phyloP scores from a whole-genome alignment of 2,797 vertebrate genomes.

The Chelmon rostratus region DNA sequence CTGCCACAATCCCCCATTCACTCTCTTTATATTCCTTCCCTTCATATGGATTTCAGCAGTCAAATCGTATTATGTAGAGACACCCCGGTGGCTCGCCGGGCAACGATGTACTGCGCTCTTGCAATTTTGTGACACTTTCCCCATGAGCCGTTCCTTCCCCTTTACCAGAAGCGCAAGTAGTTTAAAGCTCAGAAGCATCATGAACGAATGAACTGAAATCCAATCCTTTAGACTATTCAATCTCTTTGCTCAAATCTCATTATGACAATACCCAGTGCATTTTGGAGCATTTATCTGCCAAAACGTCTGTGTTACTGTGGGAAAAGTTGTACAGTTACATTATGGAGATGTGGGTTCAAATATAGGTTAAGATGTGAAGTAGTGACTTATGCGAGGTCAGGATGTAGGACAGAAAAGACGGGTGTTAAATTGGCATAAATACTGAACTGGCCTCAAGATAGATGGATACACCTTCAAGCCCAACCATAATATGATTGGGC shows the following conservation, averaged over 20 bases:
- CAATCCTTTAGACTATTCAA: background rate
- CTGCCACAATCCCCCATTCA: conserved; percentile 62
- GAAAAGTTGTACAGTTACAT: background rate
- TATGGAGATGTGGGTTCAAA: conserved; percentile 28
- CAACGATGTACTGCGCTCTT: conserved; percentile 16
- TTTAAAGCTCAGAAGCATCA: conserved; percentile 8
- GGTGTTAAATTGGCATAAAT: too few relatives aligned
- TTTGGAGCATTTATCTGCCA: conserved; percentile 13
- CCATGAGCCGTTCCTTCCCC: background rate
- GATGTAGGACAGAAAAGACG: background rate
- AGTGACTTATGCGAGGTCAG: background rate
- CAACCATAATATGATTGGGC: background rate
- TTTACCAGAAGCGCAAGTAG: conserved; percentile 2
- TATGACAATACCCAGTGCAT: background rate
- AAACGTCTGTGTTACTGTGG: background rate
- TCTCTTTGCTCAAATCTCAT: conserved; percentile 24
- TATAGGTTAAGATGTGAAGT: background rate
- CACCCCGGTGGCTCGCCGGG: conserved; percentile 45
- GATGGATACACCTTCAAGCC: background rate
- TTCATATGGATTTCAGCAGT: conserved; percentile 69
- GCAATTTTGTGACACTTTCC: conserved; percentile 25
- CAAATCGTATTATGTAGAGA: conserved; percentile 66
- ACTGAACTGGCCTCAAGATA: background rate
- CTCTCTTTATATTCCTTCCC: conserved; percentile 56
- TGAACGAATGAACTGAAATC: conserved; percentile 24